A percentile compares a stretch with the other conserved stretches of the same genome.
These are phyloP conservation scores for Microtus richardsoni DNA, from an alignment of 2,113 vertebrate species.

Conservation along the genomic window DNA sequence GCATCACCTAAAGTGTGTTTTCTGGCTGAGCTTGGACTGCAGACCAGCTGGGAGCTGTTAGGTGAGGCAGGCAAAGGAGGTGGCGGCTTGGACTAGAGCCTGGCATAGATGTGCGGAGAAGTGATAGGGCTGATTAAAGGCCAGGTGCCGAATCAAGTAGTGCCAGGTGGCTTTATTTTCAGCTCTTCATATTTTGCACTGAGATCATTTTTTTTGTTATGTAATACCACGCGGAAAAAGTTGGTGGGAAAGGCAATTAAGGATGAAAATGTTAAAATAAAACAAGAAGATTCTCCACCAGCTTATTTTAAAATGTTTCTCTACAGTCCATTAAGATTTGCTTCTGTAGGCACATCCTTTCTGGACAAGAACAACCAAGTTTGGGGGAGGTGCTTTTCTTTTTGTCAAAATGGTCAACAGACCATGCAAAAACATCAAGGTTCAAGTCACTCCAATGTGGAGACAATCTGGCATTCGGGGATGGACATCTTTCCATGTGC, in stretches of 20 bases:
- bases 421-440: not conserved
- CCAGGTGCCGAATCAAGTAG: conserved; percentile 1
- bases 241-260: not conserved
- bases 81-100: not conserved
- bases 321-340: conserved; percentile 14
- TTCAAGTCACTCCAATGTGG: conserved; percentile 52
- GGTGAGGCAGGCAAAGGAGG: not conserved
- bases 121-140: not conserved
- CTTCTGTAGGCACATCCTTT: conserved; percentile 11
- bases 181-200: conserved; percentile 14
- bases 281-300: not conserved
- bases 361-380: not conserved
- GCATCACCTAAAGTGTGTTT: not conserved
- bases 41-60: not conserved
- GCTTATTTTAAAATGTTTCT: conserved; percentile 49
- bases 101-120: not conserved
- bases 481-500: conserved; percentile 41
- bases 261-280: not conserved
- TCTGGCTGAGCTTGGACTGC: not conserved
- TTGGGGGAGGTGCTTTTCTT: not conserved
- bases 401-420: conserved; percentile 42
- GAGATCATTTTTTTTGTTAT: not conserved
- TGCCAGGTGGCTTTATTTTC: not conserved
- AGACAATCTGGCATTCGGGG: conserved; percentile 41
- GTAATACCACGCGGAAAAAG: not conserved